Conservation (phyloP, 2,797 vertebrate genomes). For the Enteromius treurensis region DNA sequence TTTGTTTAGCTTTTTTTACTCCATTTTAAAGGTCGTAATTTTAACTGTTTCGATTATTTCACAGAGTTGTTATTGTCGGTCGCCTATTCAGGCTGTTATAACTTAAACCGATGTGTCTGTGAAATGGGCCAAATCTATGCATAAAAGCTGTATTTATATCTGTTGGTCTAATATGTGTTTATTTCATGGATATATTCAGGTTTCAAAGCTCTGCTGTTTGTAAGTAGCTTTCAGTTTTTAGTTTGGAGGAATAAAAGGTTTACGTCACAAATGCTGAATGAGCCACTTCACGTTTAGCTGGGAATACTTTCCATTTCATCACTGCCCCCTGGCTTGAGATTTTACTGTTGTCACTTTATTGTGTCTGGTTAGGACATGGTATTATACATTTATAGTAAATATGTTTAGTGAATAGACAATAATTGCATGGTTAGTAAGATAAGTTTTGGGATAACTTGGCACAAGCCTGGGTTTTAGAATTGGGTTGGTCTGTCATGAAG, state of each 20-base stretch:
- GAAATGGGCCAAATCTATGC: not conserved
- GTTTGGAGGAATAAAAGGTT: not conserved
- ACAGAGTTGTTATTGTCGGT: not conserved
- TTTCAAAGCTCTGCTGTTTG: not conserved
- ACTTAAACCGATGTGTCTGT: not conserved
- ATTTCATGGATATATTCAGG: not conserved
- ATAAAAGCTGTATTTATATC: not conserved
- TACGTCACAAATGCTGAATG: not conserved
- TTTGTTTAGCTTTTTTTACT: not conserved
- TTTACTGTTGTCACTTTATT: conserved; percentile 10
- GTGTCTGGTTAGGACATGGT: conserved; percentile 31
- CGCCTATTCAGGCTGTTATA: not conserved
- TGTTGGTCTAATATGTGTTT: not conserved
- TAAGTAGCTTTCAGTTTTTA: not conserved
- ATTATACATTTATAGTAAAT: not conserved
- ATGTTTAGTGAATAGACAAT: conserved; percentile 5
- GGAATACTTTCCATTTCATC: not conserved
- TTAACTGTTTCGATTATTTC: not conserved
- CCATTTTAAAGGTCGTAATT: conserved; percentile 1
- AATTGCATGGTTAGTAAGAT: not conserved
- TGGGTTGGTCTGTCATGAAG: not conserved
- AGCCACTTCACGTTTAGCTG: not conserved
- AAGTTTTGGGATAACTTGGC: not conserved
- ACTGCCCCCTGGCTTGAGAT: not conserved
- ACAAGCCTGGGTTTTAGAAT: not conserved